Conservation (phyloP, 2,888 invertebrate genomes). For the Pomacea canaliculata region DNA sequence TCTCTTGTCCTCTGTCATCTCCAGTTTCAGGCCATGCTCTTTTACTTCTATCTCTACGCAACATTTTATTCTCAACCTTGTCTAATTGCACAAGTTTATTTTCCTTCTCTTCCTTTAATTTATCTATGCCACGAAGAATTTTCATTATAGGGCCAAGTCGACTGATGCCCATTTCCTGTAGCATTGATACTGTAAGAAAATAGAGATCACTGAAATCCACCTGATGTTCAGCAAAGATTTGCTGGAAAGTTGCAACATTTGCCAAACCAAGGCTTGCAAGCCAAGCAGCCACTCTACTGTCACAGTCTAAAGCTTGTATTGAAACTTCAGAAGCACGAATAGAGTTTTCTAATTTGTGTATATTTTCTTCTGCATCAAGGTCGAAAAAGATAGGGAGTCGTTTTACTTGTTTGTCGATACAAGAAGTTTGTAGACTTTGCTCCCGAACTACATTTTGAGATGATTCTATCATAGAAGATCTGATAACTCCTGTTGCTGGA, state of each 20-base stretch:
- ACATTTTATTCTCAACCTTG: slow-evolving; percentile 1
- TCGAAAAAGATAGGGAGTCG: too few relatives aligned
- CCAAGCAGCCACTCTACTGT: slow-evolving; percentile 28
- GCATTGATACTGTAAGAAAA: slow-evolving; percentile 49
- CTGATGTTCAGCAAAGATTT: slow-evolving; percentile 59
- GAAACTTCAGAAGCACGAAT: too few relatives aligned
- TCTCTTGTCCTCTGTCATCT: background rate
- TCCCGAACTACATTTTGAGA: too few relatives aligned
- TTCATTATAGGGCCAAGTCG: slow-evolving; percentile 58
- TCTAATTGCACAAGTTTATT: background rate
- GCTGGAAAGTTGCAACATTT: slow-evolving; percentile 51
- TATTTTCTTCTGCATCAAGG: too few relatives aligned
- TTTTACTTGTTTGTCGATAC: too few relatives aligned
- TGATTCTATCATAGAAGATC: too few relatives aligned
- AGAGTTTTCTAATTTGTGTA: too few relatives aligned
- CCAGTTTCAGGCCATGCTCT: slow-evolving; percentile 3
- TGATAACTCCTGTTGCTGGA: too few relatives aligned
- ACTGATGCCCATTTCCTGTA: slow-evolving; percentile 58
- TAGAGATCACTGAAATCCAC: slow-evolving; percentile 55
- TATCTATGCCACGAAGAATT: slow-evolving; percentile 53
- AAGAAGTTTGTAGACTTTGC: too few relatives aligned
- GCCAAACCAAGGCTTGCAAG: slow-evolving; percentile 41
- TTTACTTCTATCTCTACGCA: background rate
- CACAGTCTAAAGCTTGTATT: background rate
- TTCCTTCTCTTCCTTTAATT: slow-evolving; percentile 11